Base-by-base conservation (phyloP, 2,888 invertebrate species). In the Aplocera efformata region DNA sequence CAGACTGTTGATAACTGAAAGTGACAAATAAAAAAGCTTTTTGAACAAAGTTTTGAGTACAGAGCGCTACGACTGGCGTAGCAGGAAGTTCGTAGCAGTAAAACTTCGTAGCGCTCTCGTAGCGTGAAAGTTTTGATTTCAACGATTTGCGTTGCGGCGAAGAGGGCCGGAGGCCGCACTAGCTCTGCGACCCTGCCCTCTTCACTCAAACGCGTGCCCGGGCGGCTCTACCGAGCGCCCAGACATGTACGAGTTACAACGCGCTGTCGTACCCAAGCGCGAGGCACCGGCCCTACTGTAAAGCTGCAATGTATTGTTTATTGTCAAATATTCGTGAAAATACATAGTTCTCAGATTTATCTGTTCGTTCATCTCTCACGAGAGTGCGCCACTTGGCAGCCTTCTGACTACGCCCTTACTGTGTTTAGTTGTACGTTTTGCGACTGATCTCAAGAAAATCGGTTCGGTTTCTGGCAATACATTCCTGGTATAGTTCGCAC, bases 91-190 rank as follows among this genome's bases (percentile, higher is more conserved):
- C 79, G 88, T 88, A 88, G 86, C 85, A 73, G 82, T 84, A 83
- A 86, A 88, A 88, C 86, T 86, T 86, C 83, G 88, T 88, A 88
- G 85, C 85, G 83, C 78, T 80, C 79, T 76, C 83, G 86, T 84
- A 85, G 86, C 85, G 88, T 84, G 88, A 88, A 88, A 88, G 86
- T 88, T 86, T 86, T 88, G 86, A 88, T 86, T 88, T 85, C 88
- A 84, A 88, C 86, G 85, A 88, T 86, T 86, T 86, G 85, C 79
- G 82, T 84, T 85, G 83, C 76, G 81, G 84, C 70, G 72, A 75
- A 78, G 74, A 81, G 79, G 81, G 77, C 82, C 79, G 79, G 78
- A 81, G 79, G 77, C 80, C 81, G 79, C 69, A 68, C 77, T 82
- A 77, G 79, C 77, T 73, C 63, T 62, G 74, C 74, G 74, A 75